phyloP scores from a whole-genome alignment of 2,113 vertebrate genomes.

The Pygoscelis adeliae region DNA sequence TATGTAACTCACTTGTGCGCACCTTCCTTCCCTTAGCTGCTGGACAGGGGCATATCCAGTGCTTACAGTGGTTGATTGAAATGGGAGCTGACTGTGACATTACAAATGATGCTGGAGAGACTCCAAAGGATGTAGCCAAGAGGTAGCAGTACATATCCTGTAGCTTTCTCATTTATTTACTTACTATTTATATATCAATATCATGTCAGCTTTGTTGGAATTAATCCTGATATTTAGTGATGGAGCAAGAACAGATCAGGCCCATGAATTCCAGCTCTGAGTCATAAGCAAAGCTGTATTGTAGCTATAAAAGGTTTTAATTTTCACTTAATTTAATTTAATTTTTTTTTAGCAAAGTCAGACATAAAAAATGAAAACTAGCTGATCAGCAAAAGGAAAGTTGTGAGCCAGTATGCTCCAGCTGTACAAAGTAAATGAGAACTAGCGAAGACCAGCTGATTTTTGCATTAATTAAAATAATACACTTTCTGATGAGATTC shows the following conservation, averaged over 20 bases:
- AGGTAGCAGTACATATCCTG: conserved; percentile 67
- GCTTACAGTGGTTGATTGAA: conserved; percentile 81
- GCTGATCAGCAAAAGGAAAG: background rate
- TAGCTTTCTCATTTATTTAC: background rate
- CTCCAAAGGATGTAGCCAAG: conserved; percentile 79
- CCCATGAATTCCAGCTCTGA: background rate
- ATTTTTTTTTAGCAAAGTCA: background rate
- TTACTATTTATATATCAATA: background rate
- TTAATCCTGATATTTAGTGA: background rate
- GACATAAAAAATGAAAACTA: background rate
- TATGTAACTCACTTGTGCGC: background rate
- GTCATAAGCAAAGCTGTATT: background rate
- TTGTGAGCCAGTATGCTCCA: background rate
- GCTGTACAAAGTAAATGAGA: background rate
- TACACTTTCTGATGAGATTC: background rate
- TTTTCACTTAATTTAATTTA: background rate
- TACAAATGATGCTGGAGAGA: conserved; percentile 76
- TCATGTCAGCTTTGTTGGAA: background rate
- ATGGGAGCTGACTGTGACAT: conserved; percentile 79
- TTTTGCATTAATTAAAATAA: background rate
- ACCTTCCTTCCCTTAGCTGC: conserved; percentile 71
- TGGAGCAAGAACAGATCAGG: background rate
- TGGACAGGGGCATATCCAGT: conserved; percentile 75
- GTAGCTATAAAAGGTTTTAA: background rate
- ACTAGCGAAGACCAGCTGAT: background rate